A percentile compares a stretch with the other conserved stretches of the same genome.
Evolutionary conservation across 2,888 invertebrate genomes (phyloP).

Genomic region (Ashinkailepas kermadecensis): DNA sequence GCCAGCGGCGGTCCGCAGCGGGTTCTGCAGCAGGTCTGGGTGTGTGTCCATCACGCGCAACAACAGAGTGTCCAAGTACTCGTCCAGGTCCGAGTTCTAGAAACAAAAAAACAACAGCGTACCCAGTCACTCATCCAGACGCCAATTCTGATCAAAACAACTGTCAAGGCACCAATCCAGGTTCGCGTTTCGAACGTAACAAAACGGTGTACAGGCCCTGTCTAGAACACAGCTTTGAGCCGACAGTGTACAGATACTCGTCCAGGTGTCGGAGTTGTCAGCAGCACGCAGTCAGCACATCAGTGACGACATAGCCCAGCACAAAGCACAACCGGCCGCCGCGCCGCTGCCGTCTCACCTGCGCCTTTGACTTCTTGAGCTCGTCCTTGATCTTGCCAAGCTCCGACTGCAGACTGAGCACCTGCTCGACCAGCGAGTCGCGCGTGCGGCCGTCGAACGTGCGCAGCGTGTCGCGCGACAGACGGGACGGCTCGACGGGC

Average conservation of each 20-base stretch:
- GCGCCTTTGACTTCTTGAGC: conserved; percentile 5
- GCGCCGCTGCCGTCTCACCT: not conserved
- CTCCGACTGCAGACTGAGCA: not conserved
- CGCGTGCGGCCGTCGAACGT: not conserved
- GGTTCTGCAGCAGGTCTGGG: conserved; percentile 69
- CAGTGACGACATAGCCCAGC: no score
- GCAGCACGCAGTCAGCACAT: no score
- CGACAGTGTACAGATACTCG: no score
- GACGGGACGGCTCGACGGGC: not conserved
- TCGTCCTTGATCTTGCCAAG: not conserved
- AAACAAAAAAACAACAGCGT: no score
- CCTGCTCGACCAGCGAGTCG: conserved; percentile 1
- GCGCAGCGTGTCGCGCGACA: not conserved
- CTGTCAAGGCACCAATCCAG: no score
- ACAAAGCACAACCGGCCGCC: no score
- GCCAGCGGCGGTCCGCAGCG: not conserved
- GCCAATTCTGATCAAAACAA: no score
- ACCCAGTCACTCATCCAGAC: no score
- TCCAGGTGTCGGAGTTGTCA: no score
- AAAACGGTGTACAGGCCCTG: no score
- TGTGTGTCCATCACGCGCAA: conserved; percentile 91
- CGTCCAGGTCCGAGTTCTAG: conserved; percentile 83
- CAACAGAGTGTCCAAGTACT: conserved; percentile 84
- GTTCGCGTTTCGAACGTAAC: no score
- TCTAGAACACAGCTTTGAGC: no score